Evolutionary conservation across 2,888 invertebrate species (phyloP), one percentile per base, ranked within the genome.

Genomic region (Drosophila anomalipes): DNA sequence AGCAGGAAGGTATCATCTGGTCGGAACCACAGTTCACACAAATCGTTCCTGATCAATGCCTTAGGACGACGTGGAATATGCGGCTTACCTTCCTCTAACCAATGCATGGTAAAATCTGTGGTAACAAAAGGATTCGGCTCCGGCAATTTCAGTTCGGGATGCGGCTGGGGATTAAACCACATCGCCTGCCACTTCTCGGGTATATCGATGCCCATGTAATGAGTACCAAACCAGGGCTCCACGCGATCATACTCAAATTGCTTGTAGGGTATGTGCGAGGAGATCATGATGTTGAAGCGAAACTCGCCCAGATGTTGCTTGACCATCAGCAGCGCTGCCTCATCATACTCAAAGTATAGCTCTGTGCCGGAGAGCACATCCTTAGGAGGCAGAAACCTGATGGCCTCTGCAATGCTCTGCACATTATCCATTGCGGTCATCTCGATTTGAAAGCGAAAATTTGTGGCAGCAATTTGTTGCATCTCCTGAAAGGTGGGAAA

Each of bases 171-270:
- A 32, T 93, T 93, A 14, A 94, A 88, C 97, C 97, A 97, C 10
- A 94, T 93, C 1, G 95, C 82, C 2, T 95, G 91, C 96, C 96
- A 96, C 19, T 94, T 94, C 3, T 92, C 39, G 0, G 97, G 96
- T 91, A 91, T 93, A 94, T 95, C 95, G 92, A 94, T 93, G 57
- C 94, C 94, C 22, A 94, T 94, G 91, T 97, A 98, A 77, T 96
- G 95, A 0, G 97, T 97, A 53, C 96, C 95, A 93, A 97, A 98
- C 98, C 98, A 98, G 61, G 95, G 95, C 92, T 98, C 98, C 14
- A 94, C 94, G 77, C 95, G 94, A 85, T 96, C 95, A 87, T 96
- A 97, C 0, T 63, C 74, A 10, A 90, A 74, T 7, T 86, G 77
- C 35, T 90, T 81, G 51, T 89, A 92, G 53, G 91, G 91, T 57